Percentiles rank a stretch among this genome's conserved stretches.
These are phyloP conservation scores for Pseudococcus jackbeardsleyi DNA, from an alignment of 2,888 invertebrate genomes.

Conservation along the genomic window DNA sequence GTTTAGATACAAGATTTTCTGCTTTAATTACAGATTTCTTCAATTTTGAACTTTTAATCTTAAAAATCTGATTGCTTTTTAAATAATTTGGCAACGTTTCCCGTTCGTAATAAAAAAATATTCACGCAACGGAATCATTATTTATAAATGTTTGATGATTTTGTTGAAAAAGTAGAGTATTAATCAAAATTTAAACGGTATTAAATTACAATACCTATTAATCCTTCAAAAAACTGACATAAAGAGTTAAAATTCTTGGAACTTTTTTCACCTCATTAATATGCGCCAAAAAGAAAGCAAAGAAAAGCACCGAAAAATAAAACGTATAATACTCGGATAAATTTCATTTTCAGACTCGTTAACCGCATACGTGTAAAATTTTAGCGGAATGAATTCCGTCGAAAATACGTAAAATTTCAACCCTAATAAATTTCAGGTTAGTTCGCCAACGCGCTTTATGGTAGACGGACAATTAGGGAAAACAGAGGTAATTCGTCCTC, in stretches of 20 bases:
- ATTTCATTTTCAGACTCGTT: not conserved
- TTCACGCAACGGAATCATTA: no score
- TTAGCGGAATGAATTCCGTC: not conserved
- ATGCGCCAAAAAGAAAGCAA: not conserved
- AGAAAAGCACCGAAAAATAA: not conserved
- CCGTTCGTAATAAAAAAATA: no score
- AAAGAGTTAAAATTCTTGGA: not conserved
- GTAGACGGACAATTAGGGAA: not conserved
- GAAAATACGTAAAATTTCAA: not conserved
- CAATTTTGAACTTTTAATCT: no score
- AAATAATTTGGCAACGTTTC: no score
- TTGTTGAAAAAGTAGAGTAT: not conserved
- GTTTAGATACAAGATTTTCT: no score
- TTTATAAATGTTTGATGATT: not conserved
- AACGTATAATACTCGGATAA: not conserved
- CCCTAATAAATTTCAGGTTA: not conserved
- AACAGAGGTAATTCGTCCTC: not conserved
- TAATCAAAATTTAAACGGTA: not conserved
- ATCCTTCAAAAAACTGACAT: not conserved
- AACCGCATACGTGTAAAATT: not conserved
- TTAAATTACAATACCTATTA: not conserved
- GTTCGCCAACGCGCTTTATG: not conserved
- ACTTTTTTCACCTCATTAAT: slow-evolving; percentile 1
- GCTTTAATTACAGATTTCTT: no score
- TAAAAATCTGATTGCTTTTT: no score